Evolutionary conservation across 2,888 invertebrate genomes (phyloP).

Genomic region (Tenthredo distinguenda): DNA sequence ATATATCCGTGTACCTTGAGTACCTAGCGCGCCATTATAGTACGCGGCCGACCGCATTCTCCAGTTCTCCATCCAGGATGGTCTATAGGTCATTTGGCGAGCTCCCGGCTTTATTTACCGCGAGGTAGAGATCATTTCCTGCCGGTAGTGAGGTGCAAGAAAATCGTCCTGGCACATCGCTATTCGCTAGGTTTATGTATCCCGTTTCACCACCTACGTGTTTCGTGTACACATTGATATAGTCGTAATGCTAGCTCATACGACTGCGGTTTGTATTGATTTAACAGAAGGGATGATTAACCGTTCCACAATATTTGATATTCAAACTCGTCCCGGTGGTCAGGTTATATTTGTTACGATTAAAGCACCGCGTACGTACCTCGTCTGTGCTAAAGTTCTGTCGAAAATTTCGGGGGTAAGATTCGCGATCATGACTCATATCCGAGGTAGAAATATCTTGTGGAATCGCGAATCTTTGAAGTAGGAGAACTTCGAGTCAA

Average conservation of each 20-base stretch:
- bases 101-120: slow-evolving; percentile 32
- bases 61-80: slow-evolving; percentile 18
- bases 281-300: background rate
- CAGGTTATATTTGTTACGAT: background rate
- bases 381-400: background rate
- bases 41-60: slow-evolving; percentile 43
- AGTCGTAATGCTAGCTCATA: background rate
- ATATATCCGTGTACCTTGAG: slow-evolving; percentile 42
- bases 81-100: slow-evolving; percentile 35
- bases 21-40: slow-evolving; percentile 29
- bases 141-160: slow-evolving; percentile 17
- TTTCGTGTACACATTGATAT: background rate
- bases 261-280: background rate
- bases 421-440: background rate
- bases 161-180: slow-evolving; percentile 24
- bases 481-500: background rate
- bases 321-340: background rate
- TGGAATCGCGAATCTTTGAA: background rate
- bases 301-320: slow-evolving; percentile 14
- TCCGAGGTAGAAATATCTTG: background rate
- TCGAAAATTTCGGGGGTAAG: background rate
- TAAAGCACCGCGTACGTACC: background rate
- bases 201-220: background rate
- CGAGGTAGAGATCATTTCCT: slow-evolving; percentile 44
- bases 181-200: slow-evolving; percentile 4